A percentile compares a stretch with the other conserved stretches of the same genome.
These are phyloP conservation scores for Embidobia sp. DNA, from an alignment of 2,888 invertebrate species.

Conservation along the genomic window DNA sequence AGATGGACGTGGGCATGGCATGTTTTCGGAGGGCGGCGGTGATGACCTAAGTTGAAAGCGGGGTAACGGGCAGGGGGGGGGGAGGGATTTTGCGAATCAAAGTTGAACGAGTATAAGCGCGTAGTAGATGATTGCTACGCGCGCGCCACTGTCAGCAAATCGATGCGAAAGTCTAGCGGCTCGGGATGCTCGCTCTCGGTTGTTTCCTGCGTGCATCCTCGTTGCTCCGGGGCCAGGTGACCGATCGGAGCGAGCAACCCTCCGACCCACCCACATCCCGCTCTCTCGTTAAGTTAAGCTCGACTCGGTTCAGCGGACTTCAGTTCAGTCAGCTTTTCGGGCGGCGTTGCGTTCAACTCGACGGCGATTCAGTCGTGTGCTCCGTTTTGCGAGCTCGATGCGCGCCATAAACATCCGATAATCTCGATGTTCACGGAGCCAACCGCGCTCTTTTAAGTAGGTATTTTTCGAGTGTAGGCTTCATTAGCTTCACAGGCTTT, in stretches of 20 bases:
- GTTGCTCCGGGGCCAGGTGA: constrained; percentile 52
- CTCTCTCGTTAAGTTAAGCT: constrained; percentile 67
- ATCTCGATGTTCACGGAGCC: constrained; percentile 59
- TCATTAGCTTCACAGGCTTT: too few species aligned
- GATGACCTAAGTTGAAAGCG: constrained; percentile 46
- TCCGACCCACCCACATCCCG: constrained; percentile 55
- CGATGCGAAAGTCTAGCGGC: constrained; percentile 73
- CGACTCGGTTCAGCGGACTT: constrained; percentile 76
- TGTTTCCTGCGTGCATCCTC: constrained; percentile 55
- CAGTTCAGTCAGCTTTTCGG: constrained; percentile 77
- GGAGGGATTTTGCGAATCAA: constrained; percentile 44
- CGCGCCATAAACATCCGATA: constrained; percentile 54
- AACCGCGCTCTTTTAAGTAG: constrained; percentile 38
- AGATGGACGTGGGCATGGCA: too few species aligned
- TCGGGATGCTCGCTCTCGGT: constrained; percentile 44
- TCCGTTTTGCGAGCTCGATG: constrained; percentile 54
- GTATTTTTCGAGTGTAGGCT: too few species aligned
- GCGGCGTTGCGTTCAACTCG: constrained; percentile 71
- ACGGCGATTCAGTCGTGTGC: constrained; percentile 53
- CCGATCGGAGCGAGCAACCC: constrained; percentile 57
- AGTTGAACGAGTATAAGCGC: constrained; percentile 56
- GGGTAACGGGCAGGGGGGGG: constrained; percentile 30
- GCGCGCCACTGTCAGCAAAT: constrained; percentile 75
- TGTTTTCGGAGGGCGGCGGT: constrained; percentile 26
- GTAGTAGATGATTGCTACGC: constrained; percentile 72